Evolutionary conservation across 1,140 invertebrate genomes (phyloP).

Genomic region (Listronotus bonariensis): DNA sequence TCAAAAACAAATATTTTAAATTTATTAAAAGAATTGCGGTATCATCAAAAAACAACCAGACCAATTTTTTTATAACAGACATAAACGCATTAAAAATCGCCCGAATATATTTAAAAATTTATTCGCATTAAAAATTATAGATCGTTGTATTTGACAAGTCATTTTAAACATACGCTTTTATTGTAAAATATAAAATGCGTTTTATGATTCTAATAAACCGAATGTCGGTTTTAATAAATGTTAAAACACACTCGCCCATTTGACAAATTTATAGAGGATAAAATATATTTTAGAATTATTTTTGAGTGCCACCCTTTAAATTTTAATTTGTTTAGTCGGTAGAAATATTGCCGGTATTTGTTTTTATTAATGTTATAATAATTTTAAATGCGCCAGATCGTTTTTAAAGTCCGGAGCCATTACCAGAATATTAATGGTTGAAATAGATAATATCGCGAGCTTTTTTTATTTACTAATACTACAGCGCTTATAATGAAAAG

Average conservation of each 20-base stretch:
- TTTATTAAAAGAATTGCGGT: too few relatives aligned
- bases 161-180: constrained; percentile 11
- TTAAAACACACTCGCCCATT: constrained; percentile 27
- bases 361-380: constrained; percentile 39
- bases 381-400: constrained; percentile 27
- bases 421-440: constrained; percentile 5
- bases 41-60: background rate
- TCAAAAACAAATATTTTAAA: too few relatives aligned
- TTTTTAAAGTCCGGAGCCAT: constrained; percentile 23
- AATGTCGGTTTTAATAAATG: constrained; percentile 31
- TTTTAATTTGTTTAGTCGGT: constrained; percentile 23
- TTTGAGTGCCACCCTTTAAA: constrained; percentile 36
- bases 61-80: constrained; percentile 1
- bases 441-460: constrained; percentile 12
- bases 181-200: constrained; percentile 30
- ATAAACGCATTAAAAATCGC: background rate
- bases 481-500: too few relatives aligned
- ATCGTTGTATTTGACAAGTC: constrained; percentile 27
- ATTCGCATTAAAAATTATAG: constrained; percentile 21
- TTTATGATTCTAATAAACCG: constrained; percentile 24
- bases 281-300: constrained; percentile 36
- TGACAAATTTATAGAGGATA: constrained; percentile 31
- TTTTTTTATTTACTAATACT: too few relatives aligned
- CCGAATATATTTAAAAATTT: background rate
- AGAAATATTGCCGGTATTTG: constrained; percentile 32